phyloP scores from a whole-genome alignment of 2,113 vertebrate genomes.

The Solenodon paradoxus region DNA sequence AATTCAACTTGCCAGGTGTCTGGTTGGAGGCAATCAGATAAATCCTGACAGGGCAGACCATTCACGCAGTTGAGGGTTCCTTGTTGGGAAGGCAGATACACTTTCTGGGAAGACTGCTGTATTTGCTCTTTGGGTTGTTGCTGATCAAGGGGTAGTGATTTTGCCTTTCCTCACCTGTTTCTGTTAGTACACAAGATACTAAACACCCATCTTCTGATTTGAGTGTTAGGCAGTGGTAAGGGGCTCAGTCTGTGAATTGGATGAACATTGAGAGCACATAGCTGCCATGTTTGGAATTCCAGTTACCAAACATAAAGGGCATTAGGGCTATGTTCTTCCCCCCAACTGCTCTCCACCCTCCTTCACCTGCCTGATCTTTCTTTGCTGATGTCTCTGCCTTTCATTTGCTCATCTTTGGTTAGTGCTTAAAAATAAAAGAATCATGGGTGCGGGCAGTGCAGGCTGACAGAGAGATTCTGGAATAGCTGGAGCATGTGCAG shows the following conservation, averaged over 20 bases:
- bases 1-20: slow-evolving; percentile 13
- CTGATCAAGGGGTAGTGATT: background rate
- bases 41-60: background rate
- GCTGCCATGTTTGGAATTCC: background rate
- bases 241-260: background rate
- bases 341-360: background rate
- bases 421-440: background rate
- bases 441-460: background rate
- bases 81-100: background rate
- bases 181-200: background rate
- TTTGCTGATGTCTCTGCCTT: background rate
- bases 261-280: background rate
- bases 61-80: background rate
- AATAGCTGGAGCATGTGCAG: background rate
- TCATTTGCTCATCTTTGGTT: background rate
- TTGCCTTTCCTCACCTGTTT: background rate
- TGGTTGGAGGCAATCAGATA: slow-evolving; percentile 21
- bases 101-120: background rate
- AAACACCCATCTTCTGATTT: background rate
- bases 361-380: background rate
- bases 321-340: background rate
- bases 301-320: background rate
- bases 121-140: background rate
- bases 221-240: background rate
- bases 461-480: background rate